phyloP scores from a whole-genome alignment of 2,888 invertebrate genomes.

The Leptinotarsa tumamoca region DNA sequence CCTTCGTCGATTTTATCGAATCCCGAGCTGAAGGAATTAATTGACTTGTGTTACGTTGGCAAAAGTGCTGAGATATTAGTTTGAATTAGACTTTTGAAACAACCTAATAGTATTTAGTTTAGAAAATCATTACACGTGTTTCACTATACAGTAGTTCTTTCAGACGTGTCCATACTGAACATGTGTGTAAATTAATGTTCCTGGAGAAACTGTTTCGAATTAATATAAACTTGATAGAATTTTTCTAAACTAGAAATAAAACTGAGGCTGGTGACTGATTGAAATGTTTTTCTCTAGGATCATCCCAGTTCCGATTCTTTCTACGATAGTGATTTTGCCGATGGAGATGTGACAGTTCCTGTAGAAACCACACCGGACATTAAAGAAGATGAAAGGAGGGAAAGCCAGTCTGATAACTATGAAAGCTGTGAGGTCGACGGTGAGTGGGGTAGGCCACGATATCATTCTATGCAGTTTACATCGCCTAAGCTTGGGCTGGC shows the following conservation, averaged over 20 bases:
- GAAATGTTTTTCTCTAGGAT: constrained; percentile 70
- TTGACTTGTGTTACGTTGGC: no score
- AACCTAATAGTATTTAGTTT: no score
- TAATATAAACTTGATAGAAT: no score
- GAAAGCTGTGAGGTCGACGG: constrained; percentile 78
- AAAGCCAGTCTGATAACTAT: constrained; percentile 68
- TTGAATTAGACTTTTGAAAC: no score
- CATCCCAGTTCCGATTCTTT: constrained; percentile 90
- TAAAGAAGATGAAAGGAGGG: constrained; percentile 56
- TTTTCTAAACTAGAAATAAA: not conserved
- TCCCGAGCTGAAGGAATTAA: no score
- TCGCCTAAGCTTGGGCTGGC: not conserved
- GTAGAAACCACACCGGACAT: constrained; percentile 51
- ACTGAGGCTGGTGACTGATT: not conserved
- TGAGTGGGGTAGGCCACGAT: constrained; percentile 70
- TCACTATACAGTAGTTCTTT: no score
- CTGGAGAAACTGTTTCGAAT: no score
- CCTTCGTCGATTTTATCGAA: no score
- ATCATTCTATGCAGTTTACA: constrained; percentile 20
- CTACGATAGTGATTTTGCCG: constrained; percentile 89
- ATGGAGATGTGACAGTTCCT: constrained; percentile 69
- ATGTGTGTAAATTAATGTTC: no score
- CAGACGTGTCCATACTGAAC: no score
- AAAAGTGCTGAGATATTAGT: no score
- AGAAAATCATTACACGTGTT: no score